phyloP scores from a whole-genome alignment of 2,113 vertebrate species.

The Microtus oregoni region DNA sequence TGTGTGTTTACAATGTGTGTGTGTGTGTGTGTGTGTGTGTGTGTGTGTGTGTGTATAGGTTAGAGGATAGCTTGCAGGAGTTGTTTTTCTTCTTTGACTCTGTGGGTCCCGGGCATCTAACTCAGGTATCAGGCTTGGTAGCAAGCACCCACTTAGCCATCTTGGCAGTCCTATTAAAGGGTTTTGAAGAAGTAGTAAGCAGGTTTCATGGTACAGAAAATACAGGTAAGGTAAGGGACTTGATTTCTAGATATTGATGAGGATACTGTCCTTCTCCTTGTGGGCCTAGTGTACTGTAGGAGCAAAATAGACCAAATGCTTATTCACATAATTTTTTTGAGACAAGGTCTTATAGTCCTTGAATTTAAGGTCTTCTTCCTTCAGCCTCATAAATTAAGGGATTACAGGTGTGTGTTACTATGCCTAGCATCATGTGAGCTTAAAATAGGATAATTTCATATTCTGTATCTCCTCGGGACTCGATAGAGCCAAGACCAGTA shows the following conservation, averaged over 20 bases:
- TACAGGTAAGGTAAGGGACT: background rate
- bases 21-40: background rate
- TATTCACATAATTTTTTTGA: no score
- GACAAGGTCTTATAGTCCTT: no score
- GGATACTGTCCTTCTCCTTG: background rate
- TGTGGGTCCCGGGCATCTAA: background rate
- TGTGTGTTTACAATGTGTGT: background rate
- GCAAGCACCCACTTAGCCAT: background rate
- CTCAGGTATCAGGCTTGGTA: background rate
- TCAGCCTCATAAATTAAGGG: no score
- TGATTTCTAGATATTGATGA: slow-evolving; percentile 15
- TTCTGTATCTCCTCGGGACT: no score
- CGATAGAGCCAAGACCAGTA: no score
- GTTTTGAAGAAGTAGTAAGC: background rate
- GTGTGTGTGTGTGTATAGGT: background rate
- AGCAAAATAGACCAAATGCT: background rate
- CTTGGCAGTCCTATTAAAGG: background rate
- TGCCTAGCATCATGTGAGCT: no score
- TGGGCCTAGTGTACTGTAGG: background rate
- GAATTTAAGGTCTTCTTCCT: no score
- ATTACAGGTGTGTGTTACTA: no score
- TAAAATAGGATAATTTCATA: no score
- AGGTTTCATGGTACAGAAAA: background rate
- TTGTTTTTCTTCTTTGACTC: background rate
- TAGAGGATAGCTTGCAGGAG: background rate